Base-by-base conservation (phyloP, 2,888 invertebrate species). In the Trichacis sp. region DNA sequence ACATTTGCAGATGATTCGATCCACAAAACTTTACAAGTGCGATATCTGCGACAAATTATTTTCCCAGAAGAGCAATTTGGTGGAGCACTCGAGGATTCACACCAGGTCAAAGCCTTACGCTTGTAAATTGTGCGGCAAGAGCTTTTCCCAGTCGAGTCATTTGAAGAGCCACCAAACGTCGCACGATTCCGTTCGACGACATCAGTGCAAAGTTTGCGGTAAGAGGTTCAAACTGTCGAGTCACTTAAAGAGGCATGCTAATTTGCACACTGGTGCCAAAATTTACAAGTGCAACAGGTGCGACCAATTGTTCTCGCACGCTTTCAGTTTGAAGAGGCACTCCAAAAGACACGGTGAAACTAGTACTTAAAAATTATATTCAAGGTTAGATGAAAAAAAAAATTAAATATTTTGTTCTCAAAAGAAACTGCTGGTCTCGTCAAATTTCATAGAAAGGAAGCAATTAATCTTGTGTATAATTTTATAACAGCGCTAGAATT, bases 301-400 rank as follows among this genome's bases (percentile, higher is more conserved):
- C 72, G 79, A 85, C 51, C 84, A 87, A 66, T 77, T 84, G 33
- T 87, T 88, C 70, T 79, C 85, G 1, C 86, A 86, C 54, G 85
- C 86, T 43, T 85, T 86, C 47, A 86, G 85, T 43, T 79, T 88
- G 18, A 85, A 86, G 42, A 81, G 87, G 65, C 88, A 88, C 68
- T 82, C 85, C 51, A 86, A 86, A 56, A 83, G 82, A 8, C 88
- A 88, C 66, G 78, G 74, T 3, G 83, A 82, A 12, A 64, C 68
- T 36, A 19, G 36, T 75, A 76, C 83, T 70, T 83, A 82, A 69
- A 94, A 88, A 85, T n/a, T n/a, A n/a, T n/a, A n/a, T n/a, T n/a
- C n/a, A n/a, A n/a, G n/a, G n/a, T n/a, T n/a, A n/a, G n/a, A n/a
- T n/a, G n/a, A n/a, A n/a, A n/a, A n/a, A n/a, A n/a, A n/a, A n/a